These are phyloP conservation scores for Drosophila funebris DNA, from an alignment of 1,140 invertebrate species.

Conservation along the genomic window DNA sequence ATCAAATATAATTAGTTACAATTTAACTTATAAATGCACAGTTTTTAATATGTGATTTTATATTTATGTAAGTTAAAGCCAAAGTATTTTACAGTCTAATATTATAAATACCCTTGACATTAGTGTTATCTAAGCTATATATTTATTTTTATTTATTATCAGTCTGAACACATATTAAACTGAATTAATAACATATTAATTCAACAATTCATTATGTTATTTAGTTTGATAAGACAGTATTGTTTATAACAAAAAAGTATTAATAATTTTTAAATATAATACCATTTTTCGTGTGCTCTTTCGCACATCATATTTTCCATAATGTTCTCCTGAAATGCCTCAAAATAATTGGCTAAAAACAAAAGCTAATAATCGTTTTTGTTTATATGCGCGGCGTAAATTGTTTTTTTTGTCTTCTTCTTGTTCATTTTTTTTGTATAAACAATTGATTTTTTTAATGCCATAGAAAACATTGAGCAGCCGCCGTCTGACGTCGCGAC, in stretches of 20 bases:
- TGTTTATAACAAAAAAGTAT: slow-evolving; percentile 18
- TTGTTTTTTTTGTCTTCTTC: slow-evolving; percentile 10
- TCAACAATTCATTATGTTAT: neutral
- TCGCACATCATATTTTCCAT: slow-evolving; percentile 11
- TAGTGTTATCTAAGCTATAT: neutral
- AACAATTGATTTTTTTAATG: slow-evolving; percentile 70
- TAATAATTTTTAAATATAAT: slow-evolving; percentile 15
- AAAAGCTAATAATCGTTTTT: slow-evolving; percentile 66
- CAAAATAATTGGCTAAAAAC: slow-evolving; percentile 15
- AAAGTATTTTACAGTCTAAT: neutral
- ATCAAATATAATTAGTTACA: too few relatives aligned
- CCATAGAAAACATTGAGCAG: slow-evolving; percentile 58
- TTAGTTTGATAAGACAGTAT: neutral
- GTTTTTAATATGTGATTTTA: too few relatives aligned
- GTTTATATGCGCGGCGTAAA: slow-evolving; percentile 54
- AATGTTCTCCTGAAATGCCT: slow-evolving; percentile 16
- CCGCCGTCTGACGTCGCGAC: slow-evolving; percentile 32
- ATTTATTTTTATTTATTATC: neutral
- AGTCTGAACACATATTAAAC: neutral
- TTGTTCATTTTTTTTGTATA: slow-evolving; percentile 36
- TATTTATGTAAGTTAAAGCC: too few relatives aligned
- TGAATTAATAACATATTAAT: slow-evolving; percentile 6
- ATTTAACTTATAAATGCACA: too few relatives aligned
- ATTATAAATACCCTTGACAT: neutral
- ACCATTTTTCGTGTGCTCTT: neutral